Base-by-base conservation (phyloP, 2,888 invertebrate genomes). In the Chrysotoxum bicinctum region DNA sequence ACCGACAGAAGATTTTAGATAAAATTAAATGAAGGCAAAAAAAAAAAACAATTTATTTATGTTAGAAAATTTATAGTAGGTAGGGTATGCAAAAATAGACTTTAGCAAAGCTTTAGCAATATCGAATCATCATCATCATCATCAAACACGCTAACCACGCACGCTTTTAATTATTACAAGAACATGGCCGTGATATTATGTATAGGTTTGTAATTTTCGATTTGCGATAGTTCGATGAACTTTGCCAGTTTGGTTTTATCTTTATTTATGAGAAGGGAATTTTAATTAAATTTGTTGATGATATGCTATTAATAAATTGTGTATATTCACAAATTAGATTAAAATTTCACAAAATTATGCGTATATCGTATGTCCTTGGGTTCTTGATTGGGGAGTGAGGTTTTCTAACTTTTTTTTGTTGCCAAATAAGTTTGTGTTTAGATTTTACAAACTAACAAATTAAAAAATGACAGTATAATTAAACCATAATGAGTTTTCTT, bases 121-220 rank as follows among this genome's bases (percentile, higher is more conserved):
- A 56, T 35, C 16, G 43, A 43, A 43, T 19, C 43, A 26, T 26
- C 26, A 26, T 26, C 26, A 26, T 26, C 26, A 48, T 48, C 12
- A 48, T 37, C 10, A 8, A 23, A 43, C 43, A 43, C 43, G 43
- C 43, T 23, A 52, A 23, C 58, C 9, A 60, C 37, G 37, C 30
- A 32, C 58, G 37, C 58, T 48, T 23, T 48, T 48, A 21, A 48
- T n/a, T n/a, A 48, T 48, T 48, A 60, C 37, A 21, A 60, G 8
- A n/a, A 37, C 21, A 23, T 40, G 58, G 14, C 58, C 58, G 23
- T 37, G 58, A 40, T 60, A 35, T 58, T 37, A 4, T 23, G 4
- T 10, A 1, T 19, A 14, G 37, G 10, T 60, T 23, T 9, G 19
- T 26, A 30, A 52, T 26, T 58, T 35, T 35, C 35, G 16, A 54